Evolutionary conservation across 2,888 invertebrate species (phyloP).

Genomic region (Julus scanicus): DNA sequence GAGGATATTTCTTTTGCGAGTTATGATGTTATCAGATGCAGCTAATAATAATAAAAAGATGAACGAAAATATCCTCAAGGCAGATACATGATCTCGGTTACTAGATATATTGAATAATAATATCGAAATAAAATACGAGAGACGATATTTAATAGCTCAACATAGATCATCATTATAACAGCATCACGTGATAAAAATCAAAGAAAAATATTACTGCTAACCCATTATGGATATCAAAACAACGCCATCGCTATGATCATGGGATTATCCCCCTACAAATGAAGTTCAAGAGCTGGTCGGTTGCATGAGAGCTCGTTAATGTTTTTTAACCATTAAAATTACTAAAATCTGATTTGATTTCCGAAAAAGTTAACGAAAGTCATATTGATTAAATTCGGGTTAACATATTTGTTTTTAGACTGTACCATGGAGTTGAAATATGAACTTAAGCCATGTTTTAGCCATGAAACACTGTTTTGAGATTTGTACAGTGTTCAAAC

Average conservation of each 20-base stretch:
- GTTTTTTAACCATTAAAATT: no score
- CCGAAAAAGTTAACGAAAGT: not conserved
- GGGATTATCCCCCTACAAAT: not conserved
- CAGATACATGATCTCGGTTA: not conserved
- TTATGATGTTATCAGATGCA: not conserved
- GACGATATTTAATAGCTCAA: constrained; percentile 22
- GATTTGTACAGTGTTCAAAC: no score
- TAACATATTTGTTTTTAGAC: not conserved
- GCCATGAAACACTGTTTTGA: not conserved
- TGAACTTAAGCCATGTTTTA: not conserved
- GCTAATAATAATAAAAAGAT: not conserved
- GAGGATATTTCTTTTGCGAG: not conserved
- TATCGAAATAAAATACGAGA: not conserved
- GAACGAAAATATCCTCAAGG: not conserved
- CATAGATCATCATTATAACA: constrained; percentile 29
- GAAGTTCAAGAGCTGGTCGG: not conserved
- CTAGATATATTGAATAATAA: not conserved
- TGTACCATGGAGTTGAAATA: not conserved
- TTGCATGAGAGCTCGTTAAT: not conserved
- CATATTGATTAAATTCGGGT: not conserved
- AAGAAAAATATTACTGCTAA: not conserved
- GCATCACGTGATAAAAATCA: not conserved
- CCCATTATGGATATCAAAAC: not conserved
- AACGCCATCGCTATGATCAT: not conserved
- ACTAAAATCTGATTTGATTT: not conserved